A percentile compares a stretch with the other conserved stretches of the same genome.
Conservation (phyloP, 2,113 vertebrate species). For the Seriola dumerili region DNA sequence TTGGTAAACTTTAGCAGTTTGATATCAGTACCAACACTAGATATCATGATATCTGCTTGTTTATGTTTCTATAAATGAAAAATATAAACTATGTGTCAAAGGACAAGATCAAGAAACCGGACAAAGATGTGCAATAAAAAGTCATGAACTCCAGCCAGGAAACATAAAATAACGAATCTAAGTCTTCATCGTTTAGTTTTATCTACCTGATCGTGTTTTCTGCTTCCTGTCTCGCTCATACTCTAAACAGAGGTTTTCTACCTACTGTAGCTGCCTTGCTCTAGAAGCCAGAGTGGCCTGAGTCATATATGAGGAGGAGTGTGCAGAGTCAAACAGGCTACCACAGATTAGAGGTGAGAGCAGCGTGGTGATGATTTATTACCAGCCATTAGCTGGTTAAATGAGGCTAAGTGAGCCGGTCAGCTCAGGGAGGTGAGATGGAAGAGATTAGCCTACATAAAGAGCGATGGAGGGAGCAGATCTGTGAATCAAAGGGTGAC, state of each 20-base stretch:
- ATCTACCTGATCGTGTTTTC: neutral
- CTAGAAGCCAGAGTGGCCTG: slow-evolving; percentile 22
- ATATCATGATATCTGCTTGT: too few species aligned
- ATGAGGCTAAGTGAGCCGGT: slow-evolving; percentile 73
- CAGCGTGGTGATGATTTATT: slow-evolving; percentile 74
- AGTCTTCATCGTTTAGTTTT: neutral
- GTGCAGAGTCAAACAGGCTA: slow-evolving; percentile 36
- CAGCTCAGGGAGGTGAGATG: slow-evolving; percentile 67
- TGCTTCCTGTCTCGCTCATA: neutral
- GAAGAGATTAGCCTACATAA: slow-evolving; percentile 75
- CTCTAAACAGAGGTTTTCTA: slow-evolving; percentile 17
- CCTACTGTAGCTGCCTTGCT: slow-evolving; percentile 13
- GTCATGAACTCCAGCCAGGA: neutral
- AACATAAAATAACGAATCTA: neutral
- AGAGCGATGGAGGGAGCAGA: slow-evolving; percentile 55
- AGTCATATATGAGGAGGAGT: slow-evolving; percentile 68
- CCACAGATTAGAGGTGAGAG: slow-evolving; percentile 57
- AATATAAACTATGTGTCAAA: neutral
- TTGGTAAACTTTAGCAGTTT: neutral
- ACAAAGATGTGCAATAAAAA: neutral
- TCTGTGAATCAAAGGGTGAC: slow-evolving; percentile 32
- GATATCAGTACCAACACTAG: neutral
- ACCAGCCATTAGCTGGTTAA: slow-evolving; percentile 71
- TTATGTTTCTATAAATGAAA: neutral
- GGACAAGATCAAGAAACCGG: neutral